These are phyloP conservation scores for Drosophila aff. DNA, from an alignment of 1,140 invertebrate species.

Conservation along the genomic window DNA sequence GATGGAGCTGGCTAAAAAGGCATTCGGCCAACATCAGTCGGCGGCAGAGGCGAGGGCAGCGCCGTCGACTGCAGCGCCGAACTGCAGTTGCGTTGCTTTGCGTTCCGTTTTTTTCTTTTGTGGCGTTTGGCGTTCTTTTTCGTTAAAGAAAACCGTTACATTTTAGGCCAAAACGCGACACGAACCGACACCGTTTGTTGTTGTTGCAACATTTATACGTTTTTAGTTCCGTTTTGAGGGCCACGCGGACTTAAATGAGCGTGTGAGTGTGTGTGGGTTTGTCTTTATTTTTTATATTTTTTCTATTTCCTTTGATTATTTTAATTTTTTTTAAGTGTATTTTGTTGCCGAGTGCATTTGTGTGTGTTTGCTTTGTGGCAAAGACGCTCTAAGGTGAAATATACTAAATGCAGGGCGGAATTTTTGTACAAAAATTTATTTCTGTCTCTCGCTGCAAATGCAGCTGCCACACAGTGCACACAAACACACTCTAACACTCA, in stretches of 20 bases:
- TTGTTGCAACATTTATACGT: slow-evolving; percentile 5
- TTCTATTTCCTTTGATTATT: no score
- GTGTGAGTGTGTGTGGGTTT: neutral
- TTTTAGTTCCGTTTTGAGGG: slow-evolving; percentile 57
- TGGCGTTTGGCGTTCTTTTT: slow-evolving; percentile 27
- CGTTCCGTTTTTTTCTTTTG: slow-evolving; percentile 26
- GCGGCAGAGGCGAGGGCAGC: slow-evolving; percentile 34
- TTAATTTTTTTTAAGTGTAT: neutral
- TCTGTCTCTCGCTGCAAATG: slow-evolving; percentile 69
- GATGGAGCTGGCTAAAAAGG: slow-evolving; percentile 72
- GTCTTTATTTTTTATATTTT: neutral
- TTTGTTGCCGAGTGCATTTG: slow-evolving; percentile 4
- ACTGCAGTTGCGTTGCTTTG: slow-evolving; percentile 25
- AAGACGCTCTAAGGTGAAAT: slow-evolving; percentile 84
- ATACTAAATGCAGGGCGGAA: slow-evolving; percentile 70
- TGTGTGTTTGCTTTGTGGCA: slow-evolving; percentile 45
- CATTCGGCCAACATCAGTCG: slow-evolving; percentile 54
- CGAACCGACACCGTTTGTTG: slow-evolving; percentile 54
- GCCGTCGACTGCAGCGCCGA: slow-evolving; percentile 56
- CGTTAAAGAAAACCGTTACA: slow-evolving; percentile 74
- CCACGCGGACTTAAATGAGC: slow-evolving; percentile 30
- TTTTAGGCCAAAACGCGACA: slow-evolving; percentile 74
- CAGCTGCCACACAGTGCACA: slow-evolving; percentile 55
- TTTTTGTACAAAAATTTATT: slow-evolving; percentile 68
- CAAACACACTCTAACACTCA: slow-evolving; percentile 19